These are phyloP conservation scores for Synergus laeviventris DNA, from an alignment of 2,888 invertebrate genomes.

Conservation along the genomic window DNA sequence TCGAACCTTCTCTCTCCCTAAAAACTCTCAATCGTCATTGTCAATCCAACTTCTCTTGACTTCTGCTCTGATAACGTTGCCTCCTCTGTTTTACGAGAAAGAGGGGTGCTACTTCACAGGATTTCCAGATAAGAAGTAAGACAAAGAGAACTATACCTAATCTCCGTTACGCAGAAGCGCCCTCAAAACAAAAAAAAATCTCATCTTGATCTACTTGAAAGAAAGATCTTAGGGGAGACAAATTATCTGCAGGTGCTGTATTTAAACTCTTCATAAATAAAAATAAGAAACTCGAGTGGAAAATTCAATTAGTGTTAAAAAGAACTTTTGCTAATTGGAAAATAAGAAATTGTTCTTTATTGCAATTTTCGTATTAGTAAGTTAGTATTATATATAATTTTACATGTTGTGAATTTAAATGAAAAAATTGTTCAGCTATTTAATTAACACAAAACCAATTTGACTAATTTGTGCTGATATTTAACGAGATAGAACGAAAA, in stretches of 20 bases:
- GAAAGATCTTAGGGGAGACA: constrained; percentile 29
- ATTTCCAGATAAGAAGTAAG: constrained; percentile 56
- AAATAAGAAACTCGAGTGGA: not conserved
- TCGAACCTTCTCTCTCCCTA: constrained; percentile 52
- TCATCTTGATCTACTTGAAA: constrained; percentile 45
- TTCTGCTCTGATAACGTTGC: constrained; percentile 63
- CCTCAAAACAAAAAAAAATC: constrained; percentile 45
- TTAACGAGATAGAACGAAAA: not conserved
- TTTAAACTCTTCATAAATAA: constrained; percentile 35
- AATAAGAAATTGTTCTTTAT: not conserved
- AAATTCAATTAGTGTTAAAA: not conserved
- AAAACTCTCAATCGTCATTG: constrained; percentile 51
- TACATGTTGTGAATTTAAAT: not conserved
- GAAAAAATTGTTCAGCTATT: not conserved
- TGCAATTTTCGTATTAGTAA: not conserved
- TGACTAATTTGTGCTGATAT: constrained; percentile 1
- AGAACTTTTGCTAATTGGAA: not conserved
- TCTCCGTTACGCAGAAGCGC: constrained; percentile 55
- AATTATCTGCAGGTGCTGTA: constrained; percentile 38
- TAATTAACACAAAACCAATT: constrained; percentile 10
- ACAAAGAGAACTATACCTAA: constrained; percentile 59
- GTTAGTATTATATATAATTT: not conserved
- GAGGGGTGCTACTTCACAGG: constrained; percentile 42
- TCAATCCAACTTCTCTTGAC: constrained; percentile 64
- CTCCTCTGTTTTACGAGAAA: constrained; percentile 55